These are phyloP conservation scores for Petrocephalus sullivani DNA, from an alignment of 2,797 vertebrate species.

Conservation along the genomic window DNA sequence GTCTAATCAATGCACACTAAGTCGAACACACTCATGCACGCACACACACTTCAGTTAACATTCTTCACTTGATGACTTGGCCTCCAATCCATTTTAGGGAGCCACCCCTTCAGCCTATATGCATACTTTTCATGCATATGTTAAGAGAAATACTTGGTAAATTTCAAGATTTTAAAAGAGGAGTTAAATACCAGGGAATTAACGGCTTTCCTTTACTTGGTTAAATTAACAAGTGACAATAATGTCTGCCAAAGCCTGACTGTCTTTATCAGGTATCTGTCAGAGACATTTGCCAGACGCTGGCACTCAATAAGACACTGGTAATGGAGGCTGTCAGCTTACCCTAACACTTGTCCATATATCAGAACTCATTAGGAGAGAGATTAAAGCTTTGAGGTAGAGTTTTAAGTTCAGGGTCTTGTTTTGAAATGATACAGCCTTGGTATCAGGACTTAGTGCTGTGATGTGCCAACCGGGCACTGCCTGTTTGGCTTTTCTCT, in stretches of 20 bases:
- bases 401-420: not conserved
- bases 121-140: not conserved
- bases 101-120: not conserved
- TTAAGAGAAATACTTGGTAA: not conserved
- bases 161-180: not conserved
- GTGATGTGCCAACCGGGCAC: not conserved
- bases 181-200: not conserved
- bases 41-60: slow-evolving; percentile 26
- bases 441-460: not conserved
- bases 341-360: slow-evolving; percentile 33
- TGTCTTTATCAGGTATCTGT: slow-evolving; percentile 30
- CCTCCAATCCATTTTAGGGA: not conserved
- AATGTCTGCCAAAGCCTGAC: not conserved
- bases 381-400: not conserved
- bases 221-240: not conserved
- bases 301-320: not conserved
- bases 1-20: not conserved
- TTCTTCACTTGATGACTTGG: not conserved
- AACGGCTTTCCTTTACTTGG: not conserved
- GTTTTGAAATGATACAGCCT: not conserved
- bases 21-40: slow-evolving; percentile 34
- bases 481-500: not conserved
- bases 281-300: slow-evolving; percentile 29
- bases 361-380: slow-evolving; percentile 11
- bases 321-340: slow-evolving; percentile 25